Percentiles rank a stretch among this genome's conserved stretches.
Conservation (phyloP, 2,888 invertebrate species). For the Chloroclysta siterata region DNA sequence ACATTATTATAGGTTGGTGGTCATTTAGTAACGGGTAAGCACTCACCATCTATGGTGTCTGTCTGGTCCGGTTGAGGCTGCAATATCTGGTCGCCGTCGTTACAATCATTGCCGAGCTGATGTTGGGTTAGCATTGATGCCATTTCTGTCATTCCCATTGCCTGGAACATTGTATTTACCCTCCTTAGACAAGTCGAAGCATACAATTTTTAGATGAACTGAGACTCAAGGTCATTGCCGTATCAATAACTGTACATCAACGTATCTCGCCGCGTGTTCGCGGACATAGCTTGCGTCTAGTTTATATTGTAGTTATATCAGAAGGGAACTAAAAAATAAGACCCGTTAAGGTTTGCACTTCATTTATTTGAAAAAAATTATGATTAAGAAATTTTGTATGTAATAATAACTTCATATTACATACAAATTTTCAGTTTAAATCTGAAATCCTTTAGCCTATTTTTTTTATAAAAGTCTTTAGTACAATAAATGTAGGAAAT, state of each 20-base stretch:
- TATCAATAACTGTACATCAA: constrained; percentile 29
- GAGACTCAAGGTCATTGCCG: constrained; percentile 28
- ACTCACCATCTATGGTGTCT: constrained; percentile 91
- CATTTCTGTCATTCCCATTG: constrained; percentile 87
- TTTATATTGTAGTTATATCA: constrained; percentile 1
- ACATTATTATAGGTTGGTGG: constrained; percentile 41
- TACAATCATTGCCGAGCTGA: constrained; percentile 85
- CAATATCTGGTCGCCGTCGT: constrained; percentile 85
- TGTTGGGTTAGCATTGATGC: constrained; percentile 86
- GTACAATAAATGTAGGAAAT: constrained; percentile 13
- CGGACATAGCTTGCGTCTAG: not conserved
- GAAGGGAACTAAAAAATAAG: not conserved
- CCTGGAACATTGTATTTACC: constrained; percentile 71
- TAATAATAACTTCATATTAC: not conserved
- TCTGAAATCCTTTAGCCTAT: not conserved
- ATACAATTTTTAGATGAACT: constrained; percentile 4
- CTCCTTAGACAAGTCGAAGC: constrained; percentile 17
- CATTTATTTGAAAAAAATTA: constrained; percentile 12
- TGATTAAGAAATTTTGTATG: not conserved
- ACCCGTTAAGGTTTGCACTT: not conserved
- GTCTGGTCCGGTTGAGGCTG: constrained; percentile 88
- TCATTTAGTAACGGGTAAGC: constrained; percentile 32
- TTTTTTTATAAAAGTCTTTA: too few species aligned
- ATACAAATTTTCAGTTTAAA: not conserved
- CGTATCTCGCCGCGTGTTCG: constrained; percentile 21